Evolutionary conservation across 2,888 invertebrate species (phyloP), one percentile per base, ranked within the genome.

Genomic region (Agrochola litura): DNA sequence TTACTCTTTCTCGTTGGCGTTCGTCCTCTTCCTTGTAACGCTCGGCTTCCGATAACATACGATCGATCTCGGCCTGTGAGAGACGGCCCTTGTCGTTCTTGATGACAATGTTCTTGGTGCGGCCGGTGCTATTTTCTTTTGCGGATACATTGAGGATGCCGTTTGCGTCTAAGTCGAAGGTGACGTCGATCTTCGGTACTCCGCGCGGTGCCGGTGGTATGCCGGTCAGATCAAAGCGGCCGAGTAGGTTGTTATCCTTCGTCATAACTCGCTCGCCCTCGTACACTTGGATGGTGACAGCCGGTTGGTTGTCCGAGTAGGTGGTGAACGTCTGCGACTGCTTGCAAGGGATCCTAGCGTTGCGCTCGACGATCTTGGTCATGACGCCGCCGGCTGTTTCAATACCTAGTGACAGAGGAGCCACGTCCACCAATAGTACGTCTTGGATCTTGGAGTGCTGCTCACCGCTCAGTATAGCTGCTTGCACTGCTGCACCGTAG

Each of bases 141-240:
- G 99, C 99, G 0, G 98, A 97, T 0, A 99, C 99, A 92, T 98
- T 98, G 78, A 98, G 94, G 85, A 98, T 98, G 30, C 98, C 98
- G 92, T 98, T 98, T 19, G 98, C 98, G 90, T 98, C 98, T 83
- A 98, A 92, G 90, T 98, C 98, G 91, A 98, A 98, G 37, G 98
- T 98, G 46, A 98, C 98, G 81, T 97, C 97, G 84, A 98, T 97
- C 91, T 98, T 97, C 0, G 98, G 98, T 0, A 97, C 97, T 56
- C 98, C 98, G 56, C 98, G 96, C 0, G 98, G 98, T 8, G 98
- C 98, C 2, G 98, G 98, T 16, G 98, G 97, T 58, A 98, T 98
- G 52, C 98, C 98, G 1, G 97, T 97, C 73, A 98, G 92, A 88
- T 97, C 97, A 91, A 98, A 98, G 49, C 96, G 97, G 43, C 97